Evolutionary conservation across 2,888 invertebrate genomes (phyloP).

Genomic region (Tachina fera): DNA sequence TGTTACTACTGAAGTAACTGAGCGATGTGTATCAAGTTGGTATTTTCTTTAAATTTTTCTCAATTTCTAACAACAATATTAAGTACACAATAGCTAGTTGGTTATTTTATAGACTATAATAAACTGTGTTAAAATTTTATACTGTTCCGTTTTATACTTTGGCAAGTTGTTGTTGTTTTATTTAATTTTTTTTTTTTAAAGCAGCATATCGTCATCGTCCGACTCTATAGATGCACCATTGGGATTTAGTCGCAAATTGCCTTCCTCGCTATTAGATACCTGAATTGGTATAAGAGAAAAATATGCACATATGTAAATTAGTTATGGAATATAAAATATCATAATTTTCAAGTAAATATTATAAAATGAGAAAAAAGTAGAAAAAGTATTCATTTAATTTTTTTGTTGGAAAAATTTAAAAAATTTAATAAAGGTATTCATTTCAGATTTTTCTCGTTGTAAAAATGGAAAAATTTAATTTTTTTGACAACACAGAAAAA

Average conservation of each 20-base stretch:
- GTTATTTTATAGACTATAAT: background rate
- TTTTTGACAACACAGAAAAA: too few relatives aligned
- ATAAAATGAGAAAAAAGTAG: too few relatives aligned
- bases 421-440: too few relatives aligned
- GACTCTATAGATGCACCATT: slow-evolving; percentile 81
- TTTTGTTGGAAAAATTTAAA: too few relatives aligned
- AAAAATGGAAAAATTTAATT: too few relatives aligned
- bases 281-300: background rate
- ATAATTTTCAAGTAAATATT: too few relatives aligned
- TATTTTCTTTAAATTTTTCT: slow-evolving; percentile 4
- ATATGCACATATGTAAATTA: slow-evolving; percentile 4
- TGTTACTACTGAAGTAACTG: too few relatives aligned
- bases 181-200: slow-evolving; percentile 72
- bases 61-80: background rate
- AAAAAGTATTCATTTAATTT: too few relatives aligned
- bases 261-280: slow-evolving; percentile 81
- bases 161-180: background rate
- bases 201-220: slow-evolving; percentile 82
- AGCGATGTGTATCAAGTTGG: too few relatives aligned
- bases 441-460: too few relatives aligned
- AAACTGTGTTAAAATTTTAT: background rate
- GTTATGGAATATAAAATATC: too few relatives aligned
- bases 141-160: background rate
- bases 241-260: slow-evolving; percentile 80
- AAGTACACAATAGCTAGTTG: slow-evolving; percentile 18